phyloP scores from a whole-genome alignment of 2,888 invertebrate genomes.

The Ophion slaviceki region DNA sequence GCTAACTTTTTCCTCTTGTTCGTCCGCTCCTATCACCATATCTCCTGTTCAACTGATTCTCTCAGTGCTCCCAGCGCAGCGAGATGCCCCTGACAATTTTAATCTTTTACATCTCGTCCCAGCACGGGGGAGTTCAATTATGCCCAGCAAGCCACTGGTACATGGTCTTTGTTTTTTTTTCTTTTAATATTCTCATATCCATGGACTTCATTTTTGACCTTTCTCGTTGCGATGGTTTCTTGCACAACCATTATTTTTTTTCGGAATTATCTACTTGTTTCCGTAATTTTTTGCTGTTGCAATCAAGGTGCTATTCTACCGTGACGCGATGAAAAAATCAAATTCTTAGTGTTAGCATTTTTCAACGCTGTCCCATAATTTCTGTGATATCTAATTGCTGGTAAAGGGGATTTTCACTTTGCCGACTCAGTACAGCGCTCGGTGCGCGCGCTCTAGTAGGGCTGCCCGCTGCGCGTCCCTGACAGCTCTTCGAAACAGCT shows the following conservation, averaged over 20 bases:
- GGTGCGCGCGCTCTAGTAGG: too few species aligned
- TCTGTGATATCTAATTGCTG: too few species aligned
- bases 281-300: not conserved
- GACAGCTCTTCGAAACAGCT: too few species aligned
- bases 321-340: too few species aligned
- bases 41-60: not conserved
- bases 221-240: not conserved
- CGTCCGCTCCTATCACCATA: not conserved
- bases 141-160: not conserved
- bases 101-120: not conserved
- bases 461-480: too few species aligned
- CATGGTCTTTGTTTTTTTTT: not conserved
- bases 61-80: not conserved
- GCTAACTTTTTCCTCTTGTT: not conserved
- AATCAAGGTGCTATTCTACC: not conserved
- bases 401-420: too few species aligned
- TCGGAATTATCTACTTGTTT: not conserved
- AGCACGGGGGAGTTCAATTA: not conserved
- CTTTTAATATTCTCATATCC: not conserved
- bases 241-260: not conserved
- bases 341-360: too few species aligned
- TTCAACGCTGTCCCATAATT: too few species aligned
- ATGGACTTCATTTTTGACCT: not conserved
- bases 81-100: not conserved
- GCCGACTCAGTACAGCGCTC: too few species aligned